A percentile compares a stretch with the other conserved stretches of the same genome.
These are phyloP conservation scores for Arrhamphus sclerolepis DNA, from an alignment of 2,797 vertebrate genomes.

Conservation along the genomic window DNA sequence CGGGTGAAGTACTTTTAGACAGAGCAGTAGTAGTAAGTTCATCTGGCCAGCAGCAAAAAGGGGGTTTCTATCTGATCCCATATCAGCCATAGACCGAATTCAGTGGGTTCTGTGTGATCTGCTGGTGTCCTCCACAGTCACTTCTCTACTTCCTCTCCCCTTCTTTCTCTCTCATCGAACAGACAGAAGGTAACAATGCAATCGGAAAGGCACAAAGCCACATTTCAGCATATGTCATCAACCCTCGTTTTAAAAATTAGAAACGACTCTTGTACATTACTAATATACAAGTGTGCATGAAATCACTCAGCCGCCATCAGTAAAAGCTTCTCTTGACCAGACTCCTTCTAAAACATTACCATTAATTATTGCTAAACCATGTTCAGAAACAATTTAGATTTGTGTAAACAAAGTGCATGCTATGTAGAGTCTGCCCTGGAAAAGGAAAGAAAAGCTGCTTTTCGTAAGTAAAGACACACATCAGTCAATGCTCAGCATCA, in stretches of 20 bases:
- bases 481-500: constrained; percentile 15
- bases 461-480: constrained; percentile 14
- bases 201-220: constrained; percentile 34
- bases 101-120: constrained; percentile 21
- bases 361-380: constrained; percentile 40
- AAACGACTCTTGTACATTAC: constrained; percentile 10
- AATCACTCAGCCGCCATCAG: constrained; percentile 9
- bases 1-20: constrained; percentile 25
- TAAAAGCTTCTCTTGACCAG: not conserved
- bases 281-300: constrained; percentile 7
- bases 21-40: constrained; percentile 9
- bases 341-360: no score
- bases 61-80: constrained; percentile 51
- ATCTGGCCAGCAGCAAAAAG: constrained; percentile 32
- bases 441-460: constrained; percentile 36
- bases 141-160: constrained; percentile 6
- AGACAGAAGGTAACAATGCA: constrained; percentile 37
- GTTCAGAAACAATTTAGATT: constrained; percentile 44
- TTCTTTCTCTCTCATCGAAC: constrained; percentile 33
- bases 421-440: constrained; percentile 20
- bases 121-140: constrained; percentile 23
- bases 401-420: constrained; percentile 35
- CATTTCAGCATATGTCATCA: not conserved
- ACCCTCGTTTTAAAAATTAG: constrained; percentile 47
- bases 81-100: constrained; percentile 53